Evolutionary conservation across 2,888 invertebrate species (phyloP).

Genomic region (Cenopis cana): DNA sequence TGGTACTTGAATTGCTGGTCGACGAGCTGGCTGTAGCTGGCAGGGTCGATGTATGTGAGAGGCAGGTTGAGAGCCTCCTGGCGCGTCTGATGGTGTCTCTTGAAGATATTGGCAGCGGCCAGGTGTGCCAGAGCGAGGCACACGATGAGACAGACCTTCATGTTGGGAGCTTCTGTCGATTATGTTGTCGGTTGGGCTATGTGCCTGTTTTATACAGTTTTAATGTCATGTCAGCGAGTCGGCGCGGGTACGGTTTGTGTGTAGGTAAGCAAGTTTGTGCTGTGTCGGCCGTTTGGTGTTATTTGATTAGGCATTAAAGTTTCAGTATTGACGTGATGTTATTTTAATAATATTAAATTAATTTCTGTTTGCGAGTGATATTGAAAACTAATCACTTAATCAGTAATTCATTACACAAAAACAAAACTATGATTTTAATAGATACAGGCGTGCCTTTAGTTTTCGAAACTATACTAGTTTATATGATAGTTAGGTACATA

Average conservation of each 20-base stretch:
- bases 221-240: slow-evolving; percentile 54
- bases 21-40: slow-evolving; percentile 43
- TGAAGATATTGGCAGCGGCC: slow-evolving; percentile 70
- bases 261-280: neutral
- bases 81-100: slow-evolving; percentile 54
- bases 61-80: slow-evolving; percentile 57
- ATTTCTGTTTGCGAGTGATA: neutral
- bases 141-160: slow-evolving; percentile 73
- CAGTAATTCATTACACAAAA: too few relatives aligned
- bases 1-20: slow-evolving; percentile 31
- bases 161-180: slow-evolving; percentile 61
- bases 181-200: slow-evolving; percentile 46
- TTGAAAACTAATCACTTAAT: neutral
- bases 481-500: too few relatives aligned
- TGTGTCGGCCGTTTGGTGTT: slow-evolving; percentile 5
- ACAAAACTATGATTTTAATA: too few relatives aligned
- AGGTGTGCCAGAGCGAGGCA: slow-evolving; percentile 69
- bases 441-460: too few relatives aligned
- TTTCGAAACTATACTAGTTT: too few relatives aligned
- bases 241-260: neutral
- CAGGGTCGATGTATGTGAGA: slow-evolving; percentile 57
- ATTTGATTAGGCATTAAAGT: slow-evolving; percentile 12
- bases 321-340: neutral
- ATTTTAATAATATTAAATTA: neutral
- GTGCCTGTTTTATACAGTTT: slow-evolving; percentile 58